Percentiles rank a stretch among this genome's conserved stretches.
phyloP scores from a whole-genome alignment of 2,113 vertebrate species.

The Dinomys branickii region DNA sequence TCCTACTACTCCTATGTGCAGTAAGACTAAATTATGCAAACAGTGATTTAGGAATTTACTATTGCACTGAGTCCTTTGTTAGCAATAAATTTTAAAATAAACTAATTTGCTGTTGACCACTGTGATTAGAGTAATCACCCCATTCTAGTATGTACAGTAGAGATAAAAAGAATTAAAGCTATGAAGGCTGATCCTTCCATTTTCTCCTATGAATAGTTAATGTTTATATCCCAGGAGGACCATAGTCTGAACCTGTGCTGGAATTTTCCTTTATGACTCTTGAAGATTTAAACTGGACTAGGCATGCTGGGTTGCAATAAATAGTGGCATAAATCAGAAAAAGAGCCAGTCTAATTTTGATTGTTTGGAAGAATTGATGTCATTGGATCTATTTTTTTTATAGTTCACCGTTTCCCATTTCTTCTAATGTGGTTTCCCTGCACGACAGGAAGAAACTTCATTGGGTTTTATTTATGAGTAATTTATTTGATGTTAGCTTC shows the following conservation, averaged over 20 bases:
- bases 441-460: not conserved
- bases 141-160: constrained; percentile 67
- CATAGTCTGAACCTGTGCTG: constrained; percentile 14
- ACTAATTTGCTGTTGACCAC: constrained; percentile 81
- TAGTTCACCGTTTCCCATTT: constrained; percentile 16
- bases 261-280: constrained; percentile 49
- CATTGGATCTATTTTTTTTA: constrained; percentile 51
- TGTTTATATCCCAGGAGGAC: constrained; percentile 60
- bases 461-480: constrained; percentile 63
- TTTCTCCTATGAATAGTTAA: constrained; percentile 63
- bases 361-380: constrained; percentile 62
- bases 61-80: constrained; percentile 76
- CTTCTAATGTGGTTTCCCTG: constrained; percentile 47
- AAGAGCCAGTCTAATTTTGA: constrained; percentile 49
- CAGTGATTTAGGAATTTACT: constrained; percentile 66
- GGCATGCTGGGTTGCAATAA: constrained; percentile 62
- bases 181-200: constrained; percentile 65
- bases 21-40: not conserved
- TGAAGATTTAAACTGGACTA: not conserved
- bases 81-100: constrained; percentile 75
- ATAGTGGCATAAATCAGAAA: constrained; percentile 65
- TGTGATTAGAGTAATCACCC: constrained; percentile 79
- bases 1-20: not conserved
- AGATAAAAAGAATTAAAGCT: constrained; percentile 80
- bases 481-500: constrained; percentile 31